Evolutionary conservation across 2,888 invertebrate species (phyloP), one percentile per base, ranked within the genome.

Genomic region (Strigamia maritima): DNA sequence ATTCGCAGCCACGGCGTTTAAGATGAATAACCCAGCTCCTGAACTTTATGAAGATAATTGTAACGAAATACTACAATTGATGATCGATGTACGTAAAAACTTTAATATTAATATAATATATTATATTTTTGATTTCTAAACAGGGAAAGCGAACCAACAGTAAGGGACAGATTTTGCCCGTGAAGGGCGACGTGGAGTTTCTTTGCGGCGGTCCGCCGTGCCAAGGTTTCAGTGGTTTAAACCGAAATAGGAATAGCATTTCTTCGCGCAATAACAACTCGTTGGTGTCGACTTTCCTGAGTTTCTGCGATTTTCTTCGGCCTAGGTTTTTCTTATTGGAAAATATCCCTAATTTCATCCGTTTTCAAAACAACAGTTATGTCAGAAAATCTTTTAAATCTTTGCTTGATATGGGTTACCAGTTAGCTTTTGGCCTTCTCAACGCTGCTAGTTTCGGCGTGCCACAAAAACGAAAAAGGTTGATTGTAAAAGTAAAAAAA

Each of bases 141-240:
- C 16, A 86, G 85, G 87, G 87, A 26, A 83, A 86, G 79, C 84
- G 82, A 22, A 83, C 80, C 16, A 84, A 85, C 81, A 81, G 81
- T 35, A 83, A 83, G 7, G 86, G 86, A 1, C 87, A 87, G 83
- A 87, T 87, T 12, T 86, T 94, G 70, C 94, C 94, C 0, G 87
- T 88, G 84, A 92, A 90, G 84, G 94, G 94, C 0, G 92, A 94
- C 81, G 94, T 95, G 0, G 94, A 95, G 83, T 86, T 95, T 80
- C 86, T 95, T 40, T 93, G 93, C 84, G 95, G 94, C 10, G 94
- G 94, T 0, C 94, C 94, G 0, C 94, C 94, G 0, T 95, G 94
- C 84, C 94, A 95, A 86, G 94, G 94, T 3, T 95, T 94, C 87
- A 93, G 93, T 74, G 93, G 93, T 44, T 94, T 94, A 94, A 95